These are phyloP conservation scores for Telmatochromis sp. DNA, from an alignment of 2,113 vertebrate species.

Conservation along the genomic window DNA sequence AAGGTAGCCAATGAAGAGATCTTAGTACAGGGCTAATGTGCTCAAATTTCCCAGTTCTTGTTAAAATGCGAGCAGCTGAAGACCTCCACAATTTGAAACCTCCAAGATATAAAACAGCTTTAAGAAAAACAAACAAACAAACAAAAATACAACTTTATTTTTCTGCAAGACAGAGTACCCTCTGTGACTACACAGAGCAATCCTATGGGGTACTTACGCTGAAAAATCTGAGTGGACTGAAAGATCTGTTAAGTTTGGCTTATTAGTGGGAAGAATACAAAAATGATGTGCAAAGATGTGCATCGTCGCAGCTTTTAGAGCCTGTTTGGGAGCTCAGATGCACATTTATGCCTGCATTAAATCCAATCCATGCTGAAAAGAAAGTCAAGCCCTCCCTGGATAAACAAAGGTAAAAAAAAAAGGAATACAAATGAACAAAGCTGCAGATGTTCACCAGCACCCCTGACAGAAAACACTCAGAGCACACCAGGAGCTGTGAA, in stretches of 20 bases:
- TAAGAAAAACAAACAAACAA: not conserved
- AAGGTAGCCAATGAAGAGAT: too few relatives aligned
- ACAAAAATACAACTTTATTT: not conserved
- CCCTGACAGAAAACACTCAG: not conserved
- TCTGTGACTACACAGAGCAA: not conserved
- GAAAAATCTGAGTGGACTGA: not conserved
- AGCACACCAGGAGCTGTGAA: not conserved
- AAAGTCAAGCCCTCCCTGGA: not conserved
- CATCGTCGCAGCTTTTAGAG: not conserved
- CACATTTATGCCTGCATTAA: not conserved
- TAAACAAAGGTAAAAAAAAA: not conserved
- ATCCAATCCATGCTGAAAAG: not conserved
- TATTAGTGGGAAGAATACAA: not conserved
- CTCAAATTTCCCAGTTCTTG: too few relatives aligned
- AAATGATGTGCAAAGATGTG: not conserved
- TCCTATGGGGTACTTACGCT: rapidly evolving
- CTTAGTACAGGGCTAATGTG: too few relatives aligned
- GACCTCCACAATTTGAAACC: rapidly evolving
- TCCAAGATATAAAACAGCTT: not conserved
- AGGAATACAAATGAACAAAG: not conserved
- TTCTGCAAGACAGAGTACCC: rapidly evolving
- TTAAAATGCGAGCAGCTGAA: not conserved
- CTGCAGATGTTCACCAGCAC: not conserved
- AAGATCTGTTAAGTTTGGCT: not conserved
- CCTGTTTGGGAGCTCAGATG: not conserved